Base-by-base conservation (phyloP, 92 coral and sea anemone genomes). In the Anthopleura xanthogrammica region DNA sequence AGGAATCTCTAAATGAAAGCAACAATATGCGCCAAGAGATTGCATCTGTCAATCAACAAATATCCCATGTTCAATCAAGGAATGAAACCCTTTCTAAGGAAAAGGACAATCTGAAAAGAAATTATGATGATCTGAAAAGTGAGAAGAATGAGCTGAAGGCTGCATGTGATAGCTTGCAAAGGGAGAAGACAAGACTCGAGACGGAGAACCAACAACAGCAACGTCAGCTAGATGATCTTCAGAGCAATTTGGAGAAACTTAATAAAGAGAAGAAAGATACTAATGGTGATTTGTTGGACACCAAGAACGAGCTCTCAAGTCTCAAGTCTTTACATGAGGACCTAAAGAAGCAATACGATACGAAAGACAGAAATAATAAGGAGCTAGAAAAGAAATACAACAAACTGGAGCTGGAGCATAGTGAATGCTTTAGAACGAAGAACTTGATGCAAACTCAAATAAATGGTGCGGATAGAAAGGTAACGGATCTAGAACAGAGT, bases 121-220 rank as follows among this genome's bases (percentile, higher is more conserved):
- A 91, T n/a, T 75, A 80, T 72, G 62, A 65, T 29, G 71, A 76
- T 3, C 58, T 91, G 78, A 92, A 88, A 77, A 83, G 88, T 50
- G 92, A 91, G 81, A 83, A 82, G 41, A 81, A 90, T 9, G 94
- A 94, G 72, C 48, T 92, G 48, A 94, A 92, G 81, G 83, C 80
- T 56, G 79, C 83, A 7, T 56, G 89, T 42, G 97, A 94, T 60
- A 68, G 79, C 39, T 79, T 85, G 29, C 91, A 92, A 72, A 75
- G 86, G 8, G 98, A 96, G 64, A 96, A 92, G 65, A 57, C 80
- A 6, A 83, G 86, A 56, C 74, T 87, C 24, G 92, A 86, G 72
- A 82, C 88, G 65, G 99, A 94, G 65, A 84, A 90, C 23, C 66
- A 72, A 22, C 82, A 81, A 10, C 71, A 80, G 20, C 93, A 84